Conservation (phyloP, 2,888 invertebrate genomes). For the Brachycybe producta region DNA sequence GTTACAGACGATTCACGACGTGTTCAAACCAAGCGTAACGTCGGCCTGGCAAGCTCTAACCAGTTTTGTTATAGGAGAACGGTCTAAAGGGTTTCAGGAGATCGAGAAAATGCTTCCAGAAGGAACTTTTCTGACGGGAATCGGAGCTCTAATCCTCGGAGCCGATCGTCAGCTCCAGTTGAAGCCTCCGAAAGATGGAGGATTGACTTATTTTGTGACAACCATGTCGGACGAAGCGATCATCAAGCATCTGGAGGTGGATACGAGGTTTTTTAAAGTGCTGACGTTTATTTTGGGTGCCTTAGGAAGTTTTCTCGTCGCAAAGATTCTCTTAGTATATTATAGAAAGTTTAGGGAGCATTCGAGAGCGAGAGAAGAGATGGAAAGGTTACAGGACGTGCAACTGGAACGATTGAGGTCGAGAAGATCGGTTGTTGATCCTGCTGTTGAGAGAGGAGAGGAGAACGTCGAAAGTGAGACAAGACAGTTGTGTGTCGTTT, state of each 20-base stretch:
- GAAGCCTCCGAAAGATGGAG: conserved; percentile 57
- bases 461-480: background rate
- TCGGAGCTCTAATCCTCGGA: conserved; percentile 60
- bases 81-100: conserved; percentile 66
- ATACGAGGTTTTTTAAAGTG: conserved; percentile 44
- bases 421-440: too few species aligned
- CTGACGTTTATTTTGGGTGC: conserved; percentile 44
- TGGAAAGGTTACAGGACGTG: background rate
- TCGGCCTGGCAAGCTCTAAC: conserved; percentile 66
- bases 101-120: conserved; percentile 75
- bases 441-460: background rate
- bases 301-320: conserved; percentile 33
- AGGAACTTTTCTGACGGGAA: conserved; percentile 62
- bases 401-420: too few species aligned
- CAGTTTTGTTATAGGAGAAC: conserved; percentile 71
- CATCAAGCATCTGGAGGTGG: conserved; percentile 55
- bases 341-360: background rate
- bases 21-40: conserved; percentile 62
- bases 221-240: conserved; percentile 62
- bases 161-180: conserved; percentile 48
- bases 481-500: conserved; percentile 30
- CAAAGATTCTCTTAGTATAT: background rate
- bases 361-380: background rate
- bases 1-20: conserved; percentile 68
- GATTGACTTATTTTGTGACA: conserved; percentile 61